Evolutionary conservation across 2,113 vertebrate species (phyloP).

Genomic region (Stercorarius parasiticus): DNA sequence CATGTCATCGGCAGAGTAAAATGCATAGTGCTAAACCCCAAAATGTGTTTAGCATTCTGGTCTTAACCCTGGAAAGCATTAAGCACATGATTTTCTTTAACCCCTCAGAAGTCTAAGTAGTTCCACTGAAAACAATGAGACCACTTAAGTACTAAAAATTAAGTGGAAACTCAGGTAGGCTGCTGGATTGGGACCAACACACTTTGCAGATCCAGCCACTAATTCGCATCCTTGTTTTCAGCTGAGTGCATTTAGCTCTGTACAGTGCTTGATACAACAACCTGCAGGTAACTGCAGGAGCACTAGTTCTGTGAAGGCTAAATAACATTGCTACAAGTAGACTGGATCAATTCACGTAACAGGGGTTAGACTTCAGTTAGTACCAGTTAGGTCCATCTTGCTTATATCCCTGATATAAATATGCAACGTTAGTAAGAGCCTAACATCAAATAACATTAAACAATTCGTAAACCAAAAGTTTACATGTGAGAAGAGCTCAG

Average conservation of each 20-base stretch:
- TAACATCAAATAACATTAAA: background rate
- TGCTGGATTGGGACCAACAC: background rate
- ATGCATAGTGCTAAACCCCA: background rate
- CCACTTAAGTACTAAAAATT: background rate
- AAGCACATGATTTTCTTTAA: background rate
- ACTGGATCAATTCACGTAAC: background rate
- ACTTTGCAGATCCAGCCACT: background rate
- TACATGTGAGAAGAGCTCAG: background rate
- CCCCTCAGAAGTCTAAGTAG: background rate
- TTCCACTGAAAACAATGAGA: background rate
- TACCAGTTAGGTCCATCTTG: background rate
- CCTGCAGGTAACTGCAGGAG: background rate
- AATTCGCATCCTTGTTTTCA: background rate
- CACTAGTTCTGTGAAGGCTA: background rate
- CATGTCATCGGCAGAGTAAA: background rate
- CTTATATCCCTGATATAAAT: background rate
- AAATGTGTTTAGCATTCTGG: constrained; percentile 8
- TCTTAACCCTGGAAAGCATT: background rate
- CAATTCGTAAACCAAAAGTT: background rate
- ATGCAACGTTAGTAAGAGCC: background rate
- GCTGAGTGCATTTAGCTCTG: background rate
- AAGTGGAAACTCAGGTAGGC: background rate
- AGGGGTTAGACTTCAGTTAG: background rate
- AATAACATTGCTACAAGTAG: background rate
- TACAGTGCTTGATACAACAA: background rate